Conservation (phyloP, 2,888 invertebrate genomes). For the Galerucella pusilla region DNA sequence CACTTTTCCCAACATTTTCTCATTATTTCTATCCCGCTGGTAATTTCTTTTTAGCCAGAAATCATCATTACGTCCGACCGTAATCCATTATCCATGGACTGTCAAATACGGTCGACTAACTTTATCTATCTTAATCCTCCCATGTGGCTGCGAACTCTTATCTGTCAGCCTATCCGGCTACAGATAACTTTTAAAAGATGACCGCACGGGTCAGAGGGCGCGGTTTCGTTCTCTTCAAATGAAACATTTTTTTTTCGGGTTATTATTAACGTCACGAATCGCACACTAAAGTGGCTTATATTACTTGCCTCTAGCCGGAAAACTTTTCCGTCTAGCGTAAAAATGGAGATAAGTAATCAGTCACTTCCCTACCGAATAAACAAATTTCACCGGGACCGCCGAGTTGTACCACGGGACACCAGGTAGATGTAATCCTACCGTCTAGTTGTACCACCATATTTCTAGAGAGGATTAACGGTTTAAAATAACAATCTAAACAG, state of each 20-base stretch:
- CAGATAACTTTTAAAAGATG: slow-evolving; percentile 60
- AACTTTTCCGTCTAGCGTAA: too few species aligned
- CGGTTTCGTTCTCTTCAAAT: slow-evolving; percentile 54
- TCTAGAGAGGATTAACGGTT: too few species aligned
- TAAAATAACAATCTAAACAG: too few species aligned
- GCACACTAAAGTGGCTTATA: background rate
- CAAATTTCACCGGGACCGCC: too few species aligned
- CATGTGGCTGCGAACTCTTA: slow-evolving; percentile 58
- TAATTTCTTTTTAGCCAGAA: slow-evolving; percentile 24
- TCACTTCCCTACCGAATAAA: too few species aligned
- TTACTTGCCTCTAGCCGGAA: too few species aligned
- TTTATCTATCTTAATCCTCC: slow-evolving; percentile 64
- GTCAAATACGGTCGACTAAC: slow-evolving; percentile 60
- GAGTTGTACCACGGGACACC: too few species aligned
- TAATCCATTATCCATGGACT: slow-evolving; percentile 60
- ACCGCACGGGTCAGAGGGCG: slow-evolving; percentile 57
- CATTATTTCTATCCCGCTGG: slow-evolving; percentile 20
- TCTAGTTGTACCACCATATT: too few species aligned
- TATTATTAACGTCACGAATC: background rate
- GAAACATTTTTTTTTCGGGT: slow-evolving; percentile 7
- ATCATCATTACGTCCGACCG: slow-evolving; percentile 50
- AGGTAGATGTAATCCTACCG: too few species aligned
- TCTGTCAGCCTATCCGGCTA: slow-evolving; percentile 55
- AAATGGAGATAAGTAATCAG: too few species aligned
- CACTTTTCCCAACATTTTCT: slow-evolving; percentile 13